A percentile compares a stretch with the other conserved stretches of the same genome.
phyloP scores from a whole-genome alignment of 2,888 invertebrate genomes.

The Therioaphis trifolii region DNA sequence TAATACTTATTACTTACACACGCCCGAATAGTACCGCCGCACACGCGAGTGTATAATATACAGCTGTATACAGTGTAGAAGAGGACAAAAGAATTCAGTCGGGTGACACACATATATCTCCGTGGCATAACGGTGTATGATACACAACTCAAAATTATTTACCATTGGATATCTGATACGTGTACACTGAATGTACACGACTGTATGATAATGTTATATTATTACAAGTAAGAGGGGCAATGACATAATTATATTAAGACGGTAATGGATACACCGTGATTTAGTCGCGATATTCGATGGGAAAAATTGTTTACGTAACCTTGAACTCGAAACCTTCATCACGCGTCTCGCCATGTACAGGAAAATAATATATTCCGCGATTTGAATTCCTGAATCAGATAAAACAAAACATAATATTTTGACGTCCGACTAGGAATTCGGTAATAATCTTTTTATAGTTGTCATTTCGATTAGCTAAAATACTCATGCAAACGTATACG shows the following conservation, averaged over 20 bases:
- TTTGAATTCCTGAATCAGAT: conserved; percentile 7
- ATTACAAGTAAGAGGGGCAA: background rate
- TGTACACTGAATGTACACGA: no score
- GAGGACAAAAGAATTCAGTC: background rate
- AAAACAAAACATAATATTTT: background rate
- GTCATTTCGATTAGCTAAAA: background rate
- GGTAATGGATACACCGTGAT: background rate
- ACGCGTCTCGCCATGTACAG: background rate
- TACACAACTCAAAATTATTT: background rate
- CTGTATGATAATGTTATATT: background rate
- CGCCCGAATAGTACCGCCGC: background rate
- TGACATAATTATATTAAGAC: no score
- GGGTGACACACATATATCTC: background rate
- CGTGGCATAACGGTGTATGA: no score
- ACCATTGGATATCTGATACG: background rate
- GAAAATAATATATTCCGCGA: background rate
- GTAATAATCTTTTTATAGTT: background rate
- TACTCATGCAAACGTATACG: background rate
- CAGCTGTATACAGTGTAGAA: background rate
- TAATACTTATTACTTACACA: background rate
- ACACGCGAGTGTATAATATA: background rate
- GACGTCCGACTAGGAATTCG: background rate
- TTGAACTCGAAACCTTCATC: conserved; percentile 45
- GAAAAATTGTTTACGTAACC: background rate
- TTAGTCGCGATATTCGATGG: background rate